Percentiles rank a stretch among this genome's conserved stretches.
Conservation (phyloP, 2,888 invertebrate species). For the Timandra comae region DNA sequence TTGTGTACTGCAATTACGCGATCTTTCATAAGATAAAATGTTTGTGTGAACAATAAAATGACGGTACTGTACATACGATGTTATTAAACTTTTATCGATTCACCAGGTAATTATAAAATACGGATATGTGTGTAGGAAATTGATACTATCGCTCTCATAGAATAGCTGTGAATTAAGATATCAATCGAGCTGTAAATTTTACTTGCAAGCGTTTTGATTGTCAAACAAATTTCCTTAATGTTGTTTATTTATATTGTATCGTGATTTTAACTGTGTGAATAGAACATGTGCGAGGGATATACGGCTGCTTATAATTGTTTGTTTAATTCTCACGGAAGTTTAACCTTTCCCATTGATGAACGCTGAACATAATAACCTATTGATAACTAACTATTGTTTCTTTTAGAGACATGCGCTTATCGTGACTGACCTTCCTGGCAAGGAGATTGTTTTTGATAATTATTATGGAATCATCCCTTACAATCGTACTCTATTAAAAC, state of each 20-base stretch:
- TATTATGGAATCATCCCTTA: too few relatives aligned
- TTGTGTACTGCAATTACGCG: too few relatives aligned
- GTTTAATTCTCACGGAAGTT: slow-evolving; percentile 56
- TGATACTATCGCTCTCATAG: slow-evolving; percentile 1
- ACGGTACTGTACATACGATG: too few relatives aligned
- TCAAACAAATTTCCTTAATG: too few relatives aligned
- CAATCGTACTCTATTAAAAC: too few relatives aligned
- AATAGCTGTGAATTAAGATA: slow-evolving; percentile 8
- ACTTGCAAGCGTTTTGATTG: too few relatives aligned
- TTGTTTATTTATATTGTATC: too few relatives aligned
- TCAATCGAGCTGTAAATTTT: slow-evolving; percentile 1
- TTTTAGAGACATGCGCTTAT: slow-evolving; percentile 9
- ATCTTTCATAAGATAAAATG: too few relatives aligned
- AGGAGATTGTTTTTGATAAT: too few relatives aligned
- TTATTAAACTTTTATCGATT: too few relatives aligned
- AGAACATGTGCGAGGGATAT: slow-evolving; percentile 9
- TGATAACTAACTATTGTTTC: slow-evolving; percentile 20
- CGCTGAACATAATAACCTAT: slow-evolving; percentile 13
- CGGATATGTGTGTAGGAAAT: neutral
- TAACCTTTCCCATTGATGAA: slow-evolving; percentile 47
- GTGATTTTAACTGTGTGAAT: slow-evolving; percentile 5
- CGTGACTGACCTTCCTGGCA: slow-evolving; percentile 11
- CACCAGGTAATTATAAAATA: too few relatives aligned
- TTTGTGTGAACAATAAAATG: too few relatives aligned
- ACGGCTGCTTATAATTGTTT: slow-evolving; percentile 30